phyloP scores from a whole-genome alignment of 92 coral and sea anemone species.

The Meandrina meandrites region DNA sequence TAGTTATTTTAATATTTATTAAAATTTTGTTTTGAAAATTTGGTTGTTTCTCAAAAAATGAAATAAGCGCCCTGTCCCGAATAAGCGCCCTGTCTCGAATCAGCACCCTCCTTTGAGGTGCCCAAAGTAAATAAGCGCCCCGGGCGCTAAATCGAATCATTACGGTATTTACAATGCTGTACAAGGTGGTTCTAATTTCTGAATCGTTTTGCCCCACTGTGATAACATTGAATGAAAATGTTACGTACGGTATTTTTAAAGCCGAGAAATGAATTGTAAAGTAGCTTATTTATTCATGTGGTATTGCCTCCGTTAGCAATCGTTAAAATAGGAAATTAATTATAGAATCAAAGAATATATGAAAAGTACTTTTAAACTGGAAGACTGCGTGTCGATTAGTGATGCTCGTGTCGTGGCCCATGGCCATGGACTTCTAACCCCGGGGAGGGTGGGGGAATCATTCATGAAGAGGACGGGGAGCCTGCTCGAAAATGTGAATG shows the following conservation, averaged over 20 bases:
- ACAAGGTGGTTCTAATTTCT: neutral
- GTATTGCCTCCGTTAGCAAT: neutral
- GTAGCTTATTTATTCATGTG: neutral
- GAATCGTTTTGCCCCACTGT: neutral
- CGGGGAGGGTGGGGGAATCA: no score
- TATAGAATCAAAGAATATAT: neutral
- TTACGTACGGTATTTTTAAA: neutral
- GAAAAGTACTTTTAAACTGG: neutral
- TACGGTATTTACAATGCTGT: neutral
- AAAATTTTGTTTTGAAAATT: no score
- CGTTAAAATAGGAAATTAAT: neutral
- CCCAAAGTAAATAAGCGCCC: no score
- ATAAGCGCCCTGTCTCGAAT: conserved; percentile 69
- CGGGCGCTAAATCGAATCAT: no score
- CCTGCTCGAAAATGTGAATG: no score
- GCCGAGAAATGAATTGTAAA: neutral
- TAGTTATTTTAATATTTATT: no score
- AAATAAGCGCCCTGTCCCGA: conserved; percentile 63
- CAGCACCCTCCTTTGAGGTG: no score
- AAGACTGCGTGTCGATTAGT: neutral
- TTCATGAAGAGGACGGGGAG: no score
- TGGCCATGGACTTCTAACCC: no score
- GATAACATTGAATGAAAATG: neutral
- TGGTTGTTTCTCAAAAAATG: no score
- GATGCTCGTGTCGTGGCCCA: neutral